Evolutionary conservation across 2,113 vertebrate species (phyloP).

Genomic region (Spheniscus mendiculus): DNA sequence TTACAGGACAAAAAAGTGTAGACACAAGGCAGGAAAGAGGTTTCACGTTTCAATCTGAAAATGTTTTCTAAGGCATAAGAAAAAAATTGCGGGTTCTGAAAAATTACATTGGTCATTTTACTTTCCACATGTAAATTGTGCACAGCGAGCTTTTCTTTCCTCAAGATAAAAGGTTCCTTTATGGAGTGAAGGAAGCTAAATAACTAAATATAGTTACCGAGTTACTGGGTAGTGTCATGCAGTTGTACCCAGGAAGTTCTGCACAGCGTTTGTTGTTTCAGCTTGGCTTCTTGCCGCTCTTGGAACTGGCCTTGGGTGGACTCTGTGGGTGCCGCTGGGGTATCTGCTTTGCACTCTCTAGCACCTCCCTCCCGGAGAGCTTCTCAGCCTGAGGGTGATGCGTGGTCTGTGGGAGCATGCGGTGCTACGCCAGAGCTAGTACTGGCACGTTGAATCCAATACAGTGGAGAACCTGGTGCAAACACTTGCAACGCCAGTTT

Average conservation of each 20-base stretch:
- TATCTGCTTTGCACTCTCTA: not conserved
- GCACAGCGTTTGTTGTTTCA: not conserved
- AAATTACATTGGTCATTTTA: not conserved
- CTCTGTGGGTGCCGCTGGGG: rapidly evolving
- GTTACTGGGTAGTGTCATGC: not conserved
- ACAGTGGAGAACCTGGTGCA: not conserved
- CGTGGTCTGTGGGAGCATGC: not conserved
- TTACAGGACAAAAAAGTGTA: not conserved
- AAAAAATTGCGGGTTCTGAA: not conserved
- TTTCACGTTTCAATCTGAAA: not conserved
- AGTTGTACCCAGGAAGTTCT: not conserved
- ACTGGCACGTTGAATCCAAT: not conserved
- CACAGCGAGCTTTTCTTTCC: not conserved
- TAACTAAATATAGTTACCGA: not conserved
- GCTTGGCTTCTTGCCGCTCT: not conserved
- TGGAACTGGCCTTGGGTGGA: not conserved
- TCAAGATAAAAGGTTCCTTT: not conserved
- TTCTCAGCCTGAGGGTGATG: not conserved
- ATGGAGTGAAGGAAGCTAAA: not conserved
- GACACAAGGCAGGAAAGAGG: not conserved
- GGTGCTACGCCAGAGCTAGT: not conserved
- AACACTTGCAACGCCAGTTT: not conserved
- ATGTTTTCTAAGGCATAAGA: not conserved
- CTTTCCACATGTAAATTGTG: not conserved
- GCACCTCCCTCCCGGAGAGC: not conserved